Percentiles rank a stretch among this genome's conserved stretches.
phyloP scores from a whole-genome alignment of 2,888 invertebrate species.

The Tetragnatha montana region DNA sequence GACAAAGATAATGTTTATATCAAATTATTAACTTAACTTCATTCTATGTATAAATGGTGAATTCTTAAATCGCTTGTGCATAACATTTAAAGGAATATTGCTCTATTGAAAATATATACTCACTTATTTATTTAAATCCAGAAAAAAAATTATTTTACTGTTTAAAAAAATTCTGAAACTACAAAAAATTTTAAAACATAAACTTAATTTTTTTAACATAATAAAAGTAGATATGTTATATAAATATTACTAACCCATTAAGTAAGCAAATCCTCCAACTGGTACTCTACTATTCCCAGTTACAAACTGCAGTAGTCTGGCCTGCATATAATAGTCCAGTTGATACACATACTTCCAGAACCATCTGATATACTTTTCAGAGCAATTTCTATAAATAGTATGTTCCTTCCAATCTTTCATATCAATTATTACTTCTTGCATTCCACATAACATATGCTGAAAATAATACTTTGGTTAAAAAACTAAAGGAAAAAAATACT shows the following conservation, averaged over 20 bases:
- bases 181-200: no score
- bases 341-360: slow-evolving; percentile 91
- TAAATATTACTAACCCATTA: slow-evolving; percentile 86
- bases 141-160: background rate
- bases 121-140: background rate
- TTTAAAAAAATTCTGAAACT: background rate
- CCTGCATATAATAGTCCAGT: slow-evolving; percentile 97
- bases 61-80: no score
- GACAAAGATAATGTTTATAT: no score
- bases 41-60: no score
- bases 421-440: slow-evolving; percentile 98
- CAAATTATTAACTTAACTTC: no score
- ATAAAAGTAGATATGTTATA: no score
- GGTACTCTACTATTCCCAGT: slow-evolving; percentile 99
- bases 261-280: slow-evolving; percentile 98
- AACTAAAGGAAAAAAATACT: background rate
- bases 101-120: no score
- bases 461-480: slow-evolving; percentile 29
- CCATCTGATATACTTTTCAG: slow-evolving; percentile 90
- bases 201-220: no score
- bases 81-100: no score
- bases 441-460: slow-evolving; percentile 94
- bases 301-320: slow-evolving; percentile 96
- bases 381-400: slow-evolving; percentile 96
- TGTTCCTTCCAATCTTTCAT: slow-evolving; percentile 99